phyloP scores from a whole-genome alignment of 2,888 invertebrate genomes.

The Diarsia rubi region DNA sequence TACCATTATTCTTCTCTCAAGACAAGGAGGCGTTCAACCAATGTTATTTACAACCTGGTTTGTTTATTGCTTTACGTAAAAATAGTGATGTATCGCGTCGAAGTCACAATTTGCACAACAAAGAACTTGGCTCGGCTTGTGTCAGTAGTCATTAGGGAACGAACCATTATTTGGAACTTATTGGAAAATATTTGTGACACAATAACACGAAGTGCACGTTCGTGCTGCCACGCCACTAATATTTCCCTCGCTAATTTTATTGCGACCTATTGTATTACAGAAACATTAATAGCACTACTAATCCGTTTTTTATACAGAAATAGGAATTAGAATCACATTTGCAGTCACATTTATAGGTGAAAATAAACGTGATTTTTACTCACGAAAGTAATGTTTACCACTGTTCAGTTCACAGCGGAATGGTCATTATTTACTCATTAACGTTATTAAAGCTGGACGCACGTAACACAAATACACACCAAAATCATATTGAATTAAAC shows the following conservation, averaged over 20 bases:
- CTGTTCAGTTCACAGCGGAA: constrained; percentile 58
- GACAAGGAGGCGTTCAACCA: constrained; percentile 89
- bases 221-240: constrained; percentile 56
- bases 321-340: constrained; percentile 66
- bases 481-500: constrained; percentile 57
- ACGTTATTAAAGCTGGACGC: constrained; percentile 61
- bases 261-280: constrained; percentile 62
- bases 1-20: constrained; percentile 88
- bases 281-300: constrained; percentile 56
- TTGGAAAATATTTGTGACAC: constrained; percentile 55
- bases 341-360: constrained; percentile 62
- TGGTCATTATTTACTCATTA: constrained; percentile 71
- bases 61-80: constrained; percentile 83
- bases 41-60: constrained; percentile 87
- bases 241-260: constrained; percentile 62
- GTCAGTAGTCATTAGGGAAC: constrained; percentile 55
- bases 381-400: constrained; percentile 68
- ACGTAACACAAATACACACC: constrained; percentile 62
- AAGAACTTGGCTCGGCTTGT: constrained; percentile 58
- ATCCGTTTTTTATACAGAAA: constrained; percentile 58
- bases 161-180: constrained; percentile 55
- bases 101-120: constrained; percentile 55
- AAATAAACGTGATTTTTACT: constrained; percentile 65
- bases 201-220: constrained; percentile 61
- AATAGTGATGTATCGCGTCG: constrained; percentile 68